Evolutionary conservation across 2,888 invertebrate species (phyloP), one percentile per base, ranked within the genome.

Genomic region (Diarsia rubi): DNA sequence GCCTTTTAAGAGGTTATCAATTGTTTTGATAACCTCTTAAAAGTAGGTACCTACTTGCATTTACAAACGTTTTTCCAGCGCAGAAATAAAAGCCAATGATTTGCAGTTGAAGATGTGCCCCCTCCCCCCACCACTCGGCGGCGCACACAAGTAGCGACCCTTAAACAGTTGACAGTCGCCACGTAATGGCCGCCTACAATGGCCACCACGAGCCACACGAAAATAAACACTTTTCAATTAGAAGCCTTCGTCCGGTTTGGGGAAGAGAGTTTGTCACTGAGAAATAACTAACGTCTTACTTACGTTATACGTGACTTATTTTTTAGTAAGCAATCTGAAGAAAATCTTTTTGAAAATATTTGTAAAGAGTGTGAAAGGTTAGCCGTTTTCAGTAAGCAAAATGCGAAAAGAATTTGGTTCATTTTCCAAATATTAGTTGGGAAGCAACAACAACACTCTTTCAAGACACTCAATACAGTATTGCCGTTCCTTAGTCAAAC

Each of bases 81-180:
- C 70, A 59, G 67, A 82, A 81, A 84, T 88, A 86, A 89, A 90
- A 88, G 89, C 87, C 84, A 88, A 88, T 89, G 78, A 87, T 76
- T 86, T 52, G 73, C 73, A 73, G 79, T 74, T 77, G 81, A 64
- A 76, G 78, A 63, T 67, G 27, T 69, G 31, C 69, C 65, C 64
- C 74, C 63, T 14, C 27, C 45, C 27, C 19, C 16, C 16, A 0
- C 12, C n/a, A 0, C 16, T 3, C 0, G 2, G 19, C 37, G 5
- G 14, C 31, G n/a, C 70, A 52, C 57, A 72, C 66, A 67, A 81
- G 76, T 75, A 69, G 75, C 75, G 78, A 71, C 73, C 63, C 75
- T 76, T 74, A 81, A 78, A 88, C 84, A 87, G 89, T 85, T 83
- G 87, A 73, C 87, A 83, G 84, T 82, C 80, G 83, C 71, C 73